A percentile compares a stretch with the other conserved stretches of the same genome.
These are phyloP conservation scores for Ptychobarbus kaznakovi DNA, from an alignment of 2,797 vertebrate genomes.

Conservation along the genomic window DNA sequence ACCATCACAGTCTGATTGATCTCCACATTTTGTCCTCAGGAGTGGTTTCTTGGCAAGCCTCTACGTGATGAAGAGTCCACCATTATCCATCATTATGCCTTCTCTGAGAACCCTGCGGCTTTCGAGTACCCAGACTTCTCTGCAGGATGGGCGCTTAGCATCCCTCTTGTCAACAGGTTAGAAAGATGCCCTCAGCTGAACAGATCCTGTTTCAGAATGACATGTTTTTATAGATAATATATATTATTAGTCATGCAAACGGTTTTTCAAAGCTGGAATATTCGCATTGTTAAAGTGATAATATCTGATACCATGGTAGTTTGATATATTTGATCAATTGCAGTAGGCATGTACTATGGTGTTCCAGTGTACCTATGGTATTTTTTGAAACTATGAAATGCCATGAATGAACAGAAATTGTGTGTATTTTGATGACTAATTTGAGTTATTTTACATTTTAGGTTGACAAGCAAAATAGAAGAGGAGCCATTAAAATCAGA, in stretches of 20 bases:
- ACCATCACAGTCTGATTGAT: neutral
- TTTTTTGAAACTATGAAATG: neutral
- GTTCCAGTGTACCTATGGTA: neutral
- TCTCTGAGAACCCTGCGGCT: conserved; percentile 90
- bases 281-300: neutral
- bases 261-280: neutral
- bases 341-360: neutral
- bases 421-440: neutral
- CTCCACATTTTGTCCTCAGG: conserved; percentile 74
- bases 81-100: conserved; percentile 99
- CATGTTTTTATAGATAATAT: neutral
- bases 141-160: conserved; percentile 92
- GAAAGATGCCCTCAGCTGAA: conserved; percentile 46
- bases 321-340: neutral
- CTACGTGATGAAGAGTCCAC: conserved; percentile 93
- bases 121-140: conserved; percentile 97
- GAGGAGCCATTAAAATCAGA: conserved; percentile 92
- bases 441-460: conserved; percentile 68
- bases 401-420: neutral
- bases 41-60: conserved; percentile 95
- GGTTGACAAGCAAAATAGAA: conserved; percentile 87
- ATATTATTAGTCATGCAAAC: neutral
- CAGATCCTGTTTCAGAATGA: neutral
- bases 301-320: neutral
- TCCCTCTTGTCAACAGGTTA: conserved; percentile 91